phyloP scores from a whole-genome alignment of 2,888 invertebrate species.

The Cataglyphis altisquamis region DNA sequence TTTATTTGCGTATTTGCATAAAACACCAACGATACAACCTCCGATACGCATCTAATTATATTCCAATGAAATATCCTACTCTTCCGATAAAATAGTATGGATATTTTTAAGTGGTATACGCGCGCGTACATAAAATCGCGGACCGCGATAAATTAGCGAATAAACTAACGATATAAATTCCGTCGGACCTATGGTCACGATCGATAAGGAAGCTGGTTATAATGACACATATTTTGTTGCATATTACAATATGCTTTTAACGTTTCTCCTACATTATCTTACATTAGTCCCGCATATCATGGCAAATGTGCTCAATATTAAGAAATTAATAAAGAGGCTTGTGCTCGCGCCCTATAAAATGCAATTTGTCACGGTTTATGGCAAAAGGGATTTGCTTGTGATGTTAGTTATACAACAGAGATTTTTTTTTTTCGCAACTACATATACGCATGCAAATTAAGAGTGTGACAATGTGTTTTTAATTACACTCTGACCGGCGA shows the following conservation, averaged over 20 bases:
- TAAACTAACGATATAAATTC: constrained; percentile 67
- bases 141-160: constrained; percentile 59
- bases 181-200: constrained; percentile 39
- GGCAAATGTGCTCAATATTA: background rate
- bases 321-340: constrained; percentile 14
- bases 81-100: constrained; percentile 17
- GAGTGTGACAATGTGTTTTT: background rate
- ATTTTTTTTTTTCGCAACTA: background rate
- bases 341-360: background rate
- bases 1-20: constrained; percentile 51
- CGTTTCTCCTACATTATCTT: constrained; percentile 47
- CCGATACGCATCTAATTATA: constrained; percentile 53
- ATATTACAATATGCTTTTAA: constrained; percentile 64
- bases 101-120: constrained; percentile 26
- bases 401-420: background rate
- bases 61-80: constrained; percentile 41
- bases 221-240: constrained; percentile 66
- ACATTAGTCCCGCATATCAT: constrained; percentile 20
- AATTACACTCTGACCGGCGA: background rate
- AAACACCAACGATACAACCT: constrained; percentile 15
- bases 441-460: background rate
- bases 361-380: background rate
- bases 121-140: constrained; percentile 33
- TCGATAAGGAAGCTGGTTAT: constrained; percentile 67
- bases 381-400: background rate